Percentiles rank a stretch among this genome's conserved stretches.
These are phyloP conservation scores for Perithous albicinctus DNA, from an alignment of 2,888 invertebrate species.

Conservation along the genomic window DNA sequence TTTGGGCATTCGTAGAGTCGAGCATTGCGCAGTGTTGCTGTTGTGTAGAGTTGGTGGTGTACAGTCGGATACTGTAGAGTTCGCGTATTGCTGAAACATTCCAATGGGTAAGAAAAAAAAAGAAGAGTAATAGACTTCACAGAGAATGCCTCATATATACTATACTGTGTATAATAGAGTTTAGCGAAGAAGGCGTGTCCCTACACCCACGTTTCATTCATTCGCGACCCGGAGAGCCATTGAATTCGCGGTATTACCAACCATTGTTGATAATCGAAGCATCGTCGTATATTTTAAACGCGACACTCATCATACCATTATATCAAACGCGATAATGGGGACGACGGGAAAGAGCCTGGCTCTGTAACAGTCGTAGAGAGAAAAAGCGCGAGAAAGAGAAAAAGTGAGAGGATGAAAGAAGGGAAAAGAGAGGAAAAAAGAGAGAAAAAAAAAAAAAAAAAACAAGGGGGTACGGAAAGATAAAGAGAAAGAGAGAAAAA, in stretches of 20 bases:
- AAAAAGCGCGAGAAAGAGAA: neutral
- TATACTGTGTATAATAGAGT: neutral
- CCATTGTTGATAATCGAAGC: neutral
- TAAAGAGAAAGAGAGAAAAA: conserved; percentile 18
- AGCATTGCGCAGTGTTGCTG: too few species aligned
- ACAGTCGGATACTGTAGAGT: too few species aligned
- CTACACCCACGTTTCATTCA: conserved; percentile 38
- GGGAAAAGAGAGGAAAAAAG: neutral
- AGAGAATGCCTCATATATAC: too few species aligned
- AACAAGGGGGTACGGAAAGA: too few species aligned
- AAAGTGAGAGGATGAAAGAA: neutral
- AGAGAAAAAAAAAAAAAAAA: neutral
- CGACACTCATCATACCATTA: neutral
- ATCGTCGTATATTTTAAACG: neutral
- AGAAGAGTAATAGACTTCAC: neutral
- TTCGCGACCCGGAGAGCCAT: neutral
- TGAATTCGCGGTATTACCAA: neutral
- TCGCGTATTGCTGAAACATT: too few species aligned
- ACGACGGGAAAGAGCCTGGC: neutral
- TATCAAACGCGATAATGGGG: neutral
- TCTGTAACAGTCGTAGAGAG: neutral
- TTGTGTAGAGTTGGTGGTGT: too few species aligned
- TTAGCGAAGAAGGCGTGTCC: conserved; percentile 21
- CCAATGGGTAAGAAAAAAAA: too few species aligned
- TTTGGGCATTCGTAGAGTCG: too few species aligned